These are phyloP conservation scores for Cliona cf. orientalis DNA, from an alignment of 37 sponge, comb jelly and placozoan species.

Conservation along the genomic window DNA sequence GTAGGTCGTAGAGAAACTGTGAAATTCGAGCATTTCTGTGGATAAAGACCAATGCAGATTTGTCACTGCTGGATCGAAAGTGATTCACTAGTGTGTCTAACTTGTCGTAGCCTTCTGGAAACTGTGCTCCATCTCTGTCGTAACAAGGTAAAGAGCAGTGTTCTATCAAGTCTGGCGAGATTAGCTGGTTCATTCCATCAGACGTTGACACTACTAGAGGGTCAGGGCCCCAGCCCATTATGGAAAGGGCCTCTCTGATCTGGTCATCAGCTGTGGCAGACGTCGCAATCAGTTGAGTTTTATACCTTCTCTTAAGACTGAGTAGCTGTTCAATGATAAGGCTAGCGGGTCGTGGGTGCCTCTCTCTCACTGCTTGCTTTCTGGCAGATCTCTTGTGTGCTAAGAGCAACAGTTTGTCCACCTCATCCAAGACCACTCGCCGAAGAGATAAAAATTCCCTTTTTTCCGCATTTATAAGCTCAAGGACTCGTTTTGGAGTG, in stretches of 20 bases:
- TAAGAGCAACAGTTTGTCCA: conserved; percentile 49
- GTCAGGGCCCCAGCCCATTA: conserved; percentile 48
- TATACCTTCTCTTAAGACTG: background rate
- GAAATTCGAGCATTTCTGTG: conserved; percentile 44
- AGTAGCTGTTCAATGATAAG: conserved; percentile 20
- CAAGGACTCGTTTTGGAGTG: conserved; percentile 58
- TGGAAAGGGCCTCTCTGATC: conserved; percentile 34
- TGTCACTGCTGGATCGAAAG: conserved; percentile 10
- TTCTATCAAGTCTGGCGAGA: conserved; percentile 26
- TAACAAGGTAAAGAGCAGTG: conserved; percentile 15
- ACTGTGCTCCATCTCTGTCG: background rate
- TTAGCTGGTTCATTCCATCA: background rate
- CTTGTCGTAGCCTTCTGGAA: conserved; percentile 8
- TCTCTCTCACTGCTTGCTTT: conserved; percentile 15
- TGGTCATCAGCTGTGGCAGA: conserved; percentile 54
- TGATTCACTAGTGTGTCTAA: conserved; percentile 22
- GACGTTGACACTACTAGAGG: background rate
- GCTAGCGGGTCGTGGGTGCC: conserved; percentile 47
- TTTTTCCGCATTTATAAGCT: conserved; percentile 3
- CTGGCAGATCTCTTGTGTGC: background rate
- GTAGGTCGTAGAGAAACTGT: conserved; percentile 46
- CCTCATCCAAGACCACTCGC: conserved; percentile 67
- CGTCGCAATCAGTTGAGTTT: conserved; percentile 51
- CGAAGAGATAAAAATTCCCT: conserved; percentile 18
- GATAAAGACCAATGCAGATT: conserved; percentile 63